Evolutionary conservation across 2,888 invertebrate genomes (phyloP).

Genomic region (Leptopilina drosophilae): DNA sequence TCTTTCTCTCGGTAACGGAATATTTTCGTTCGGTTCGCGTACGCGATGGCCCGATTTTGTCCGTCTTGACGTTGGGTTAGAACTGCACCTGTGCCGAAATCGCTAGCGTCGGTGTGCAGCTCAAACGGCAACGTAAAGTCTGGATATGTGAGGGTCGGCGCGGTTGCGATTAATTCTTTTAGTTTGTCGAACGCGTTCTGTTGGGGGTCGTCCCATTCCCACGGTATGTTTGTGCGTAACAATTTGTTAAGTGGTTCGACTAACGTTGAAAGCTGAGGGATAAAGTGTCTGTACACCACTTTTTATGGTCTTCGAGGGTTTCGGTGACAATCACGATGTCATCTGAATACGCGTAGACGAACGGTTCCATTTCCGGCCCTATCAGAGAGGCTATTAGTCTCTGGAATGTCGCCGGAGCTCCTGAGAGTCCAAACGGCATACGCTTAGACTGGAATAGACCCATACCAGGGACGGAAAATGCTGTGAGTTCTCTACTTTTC

Average conservation of each 20-base stretch:
- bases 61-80: slow-evolving; percentile 38
- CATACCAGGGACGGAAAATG: slow-evolving; percentile 62
- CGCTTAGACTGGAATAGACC: background rate
- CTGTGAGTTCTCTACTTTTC: slow-evolving; percentile 58
- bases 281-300: background rate
- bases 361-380: slow-evolving; percentile 1
- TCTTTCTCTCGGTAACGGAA: slow-evolving; percentile 48
- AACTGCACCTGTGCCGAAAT: slow-evolving; percentile 10
- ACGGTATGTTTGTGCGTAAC: background rate
- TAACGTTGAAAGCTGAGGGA: background rate
- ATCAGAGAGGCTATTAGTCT: background rate
- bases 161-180: background rate
- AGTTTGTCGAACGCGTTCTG: background rate
- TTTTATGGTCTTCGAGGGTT: slow-evolving; percentile 5
- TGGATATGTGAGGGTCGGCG: background rate
- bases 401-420: slow-evolving; percentile 3
- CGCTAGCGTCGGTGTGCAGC: background rate
- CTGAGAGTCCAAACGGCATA: background rate
- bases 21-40: slow-evolving; percentile 45
- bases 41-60: slow-evolving; percentile 43
- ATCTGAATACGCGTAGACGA: slow-evolving; percentile 32
- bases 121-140: background rate
- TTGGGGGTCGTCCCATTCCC: slow-evolving; percentile 22
- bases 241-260: background rate
- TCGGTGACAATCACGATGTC: slow-evolving; percentile 42